Percentiles rank a stretch among this genome's conserved stretches.
phyloP scores from a whole-genome alignment of 2,113 vertebrate genomes.

The Eubucco bourcierii region DNA sequence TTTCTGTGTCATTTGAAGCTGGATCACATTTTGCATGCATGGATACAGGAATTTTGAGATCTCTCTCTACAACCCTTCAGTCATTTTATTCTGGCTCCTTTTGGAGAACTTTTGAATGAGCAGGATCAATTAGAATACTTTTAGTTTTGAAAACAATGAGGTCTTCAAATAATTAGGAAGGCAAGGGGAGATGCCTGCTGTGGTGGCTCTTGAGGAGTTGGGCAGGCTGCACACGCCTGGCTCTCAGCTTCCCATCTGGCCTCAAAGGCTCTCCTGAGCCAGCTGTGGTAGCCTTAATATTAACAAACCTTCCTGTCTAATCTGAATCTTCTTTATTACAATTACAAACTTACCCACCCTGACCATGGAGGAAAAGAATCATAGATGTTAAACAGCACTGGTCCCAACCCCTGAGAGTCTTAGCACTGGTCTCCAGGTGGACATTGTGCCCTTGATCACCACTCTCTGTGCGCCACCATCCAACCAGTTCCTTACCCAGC shows the following conservation, averaged over 20 bases:
- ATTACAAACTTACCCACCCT: background rate
- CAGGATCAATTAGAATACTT: background rate
- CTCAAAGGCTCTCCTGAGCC: background rate
- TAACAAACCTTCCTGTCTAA: background rate
- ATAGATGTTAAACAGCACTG: no score
- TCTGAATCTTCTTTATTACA: background rate
- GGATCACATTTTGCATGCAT: fast-evolving
- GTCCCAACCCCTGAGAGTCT: no score
- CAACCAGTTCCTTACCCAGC: no score
- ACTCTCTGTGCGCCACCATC: no score
- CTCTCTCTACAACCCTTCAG: background rate
- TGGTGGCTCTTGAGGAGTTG: background rate
- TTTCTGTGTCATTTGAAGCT: background rate
- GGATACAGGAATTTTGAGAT: background rate
- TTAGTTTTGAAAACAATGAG: background rate
- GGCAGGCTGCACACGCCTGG: fast-evolving
- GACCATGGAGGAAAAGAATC: no score
- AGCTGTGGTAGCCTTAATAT: background rate
- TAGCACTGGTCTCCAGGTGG: no score
- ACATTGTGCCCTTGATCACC: no score
- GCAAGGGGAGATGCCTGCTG: background rate
- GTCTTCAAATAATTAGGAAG: background rate
- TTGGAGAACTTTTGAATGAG: background rate
- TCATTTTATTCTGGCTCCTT: background rate
- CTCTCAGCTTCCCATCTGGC: background rate